Evolutionary conservation across 2,888 invertebrate species (phyloP), one percentile per base, ranked within the genome.

Genomic region (Himalopsyche japonica): DNA sequence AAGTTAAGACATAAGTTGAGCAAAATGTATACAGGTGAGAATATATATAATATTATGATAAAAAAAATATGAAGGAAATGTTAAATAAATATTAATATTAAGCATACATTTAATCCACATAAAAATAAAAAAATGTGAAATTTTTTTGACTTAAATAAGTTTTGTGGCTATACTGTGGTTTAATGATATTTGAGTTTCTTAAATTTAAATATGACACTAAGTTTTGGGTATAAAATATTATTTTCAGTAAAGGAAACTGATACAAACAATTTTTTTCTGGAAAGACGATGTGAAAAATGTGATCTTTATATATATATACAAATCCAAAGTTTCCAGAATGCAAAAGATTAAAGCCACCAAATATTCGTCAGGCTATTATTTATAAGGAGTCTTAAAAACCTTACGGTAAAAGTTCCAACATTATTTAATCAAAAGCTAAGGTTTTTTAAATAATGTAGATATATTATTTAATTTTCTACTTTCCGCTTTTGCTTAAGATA

Each of bases 361-460:
- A 70, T 30, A 24, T 15, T 2, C 27, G 12, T 30, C 70, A 30
- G 70, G 8, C 30, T 70, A 70, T 30, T 70, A 70, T 81, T 27
- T 76, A 76, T 48, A 78, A 79, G 48, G 24, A 79, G 30, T 47
- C 76, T 48, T 47, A 32, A 48, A 70, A 84, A 82, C 30, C 79
- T 78, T 82, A 84, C 43, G 77, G 57, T 32, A 78, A 82, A 84
- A 84, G 77, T 84, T 84, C 20, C 34, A 48, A 79, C 82, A 48
- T 84, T 80, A 84, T 84, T 84, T 82, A 76, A 82, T 84, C 80
- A 82, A 84, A 84, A 80, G 80, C 80, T 83, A 34, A 24, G 80
- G 49, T 37, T 76, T 79, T 27, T 76, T n/a, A 70, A 70, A 37
- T 49, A 20, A 77, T 80, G 76, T 64, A 49, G 76, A 49, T 77